Evolutionary conservation across 2,797 vertebrate species (phyloP), one percentile per base, ranked within the genome.

Genomic region (Enteromius argenteus): DNA sequence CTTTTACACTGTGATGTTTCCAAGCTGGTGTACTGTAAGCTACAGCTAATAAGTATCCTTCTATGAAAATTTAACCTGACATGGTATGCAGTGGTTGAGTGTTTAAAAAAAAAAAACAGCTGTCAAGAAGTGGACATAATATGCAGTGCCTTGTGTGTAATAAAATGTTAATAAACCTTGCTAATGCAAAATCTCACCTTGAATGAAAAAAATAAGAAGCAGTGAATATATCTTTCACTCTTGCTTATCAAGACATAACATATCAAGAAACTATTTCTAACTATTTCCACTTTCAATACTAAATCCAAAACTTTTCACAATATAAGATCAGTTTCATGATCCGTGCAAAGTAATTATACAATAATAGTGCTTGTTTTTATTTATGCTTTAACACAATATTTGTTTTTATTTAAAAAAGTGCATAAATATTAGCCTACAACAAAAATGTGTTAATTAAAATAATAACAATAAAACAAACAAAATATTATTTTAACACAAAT

Each of bases 1-100:
- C 87, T 90, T 89, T 88, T 71, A 80, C 51, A 82, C 39, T 67
- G 85, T 89, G 87, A 92, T 90, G 77, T 74, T 79, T 79, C 84
- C 62, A 72, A 87, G 79, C 88, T 89, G 49, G 84, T 77, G 80
- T 87, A 79, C 27, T 64, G 30, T 64, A 73, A 82, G 80, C 60
- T 83, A 69, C 89, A 89, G 66, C 67, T 79, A 79, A 89, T 74
- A 56, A 86, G 83, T 14, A 85, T 85, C 44, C 19, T 2, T n/a
- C 27, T 64, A 32, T 32, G 6, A 64, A 64, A 17, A 32, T 32
- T 3, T 32, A 7, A 64, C 39, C 79, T 72, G 79, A 88, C 73
- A 85, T 80, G 72, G 88, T 14, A 64, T 80, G 37, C 89, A 53
- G n/a, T 27, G 77, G 84, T 71, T 89, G 86, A 90, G 85, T 68